Evolutionary conservation across 2,113 vertebrate genomes (phyloP), one percentile per base, ranked within the genome.

Genomic region (Mustela nigripes): DNA sequence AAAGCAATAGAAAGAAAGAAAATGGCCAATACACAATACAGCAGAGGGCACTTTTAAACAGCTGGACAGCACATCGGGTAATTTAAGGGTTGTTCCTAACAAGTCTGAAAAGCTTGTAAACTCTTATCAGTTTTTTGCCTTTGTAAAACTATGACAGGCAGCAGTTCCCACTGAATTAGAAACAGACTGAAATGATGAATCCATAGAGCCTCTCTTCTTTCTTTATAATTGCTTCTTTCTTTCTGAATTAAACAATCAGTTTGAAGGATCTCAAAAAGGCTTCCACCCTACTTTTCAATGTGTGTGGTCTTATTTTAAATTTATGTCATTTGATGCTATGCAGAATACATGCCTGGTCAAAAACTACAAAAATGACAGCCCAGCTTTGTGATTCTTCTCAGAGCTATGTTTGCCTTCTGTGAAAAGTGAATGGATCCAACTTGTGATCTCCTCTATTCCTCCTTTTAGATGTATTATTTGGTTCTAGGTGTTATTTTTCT

Each of bases 151-250:
- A 95, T 76, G 9, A 45, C 73, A 69, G 22, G 6, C 22, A 65
- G 7, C 3, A 69, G 53, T 97, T 98, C 76, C 12, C 48, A 90
- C 0, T 92, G 48, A 96, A 98, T 97, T 78, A 97, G 91, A 98
- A 94, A 87, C 50, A 73, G 21, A 92, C 14, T 91, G 85, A 97
- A 86, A 10, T 92, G 71, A 39, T 80, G 83, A 98, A 93, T 84
- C 48, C 86, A 90, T 21, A 83, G 71, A 83, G 71, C 79, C 79
- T 82, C 33, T 19, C 42, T 62, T 84, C 96, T 96, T 63, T 86
- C 48, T 95, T 91, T 42, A 79, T 45, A 92, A 3, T 0, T 21
- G 62, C 15, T 31, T 96, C 24, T 97, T 95, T 96, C 96, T 96
- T 91, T 87, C 79, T 63, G 15, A 95, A 87, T 62, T 85, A 84